Percentiles rank a stretch among this genome's conserved stretches.
phyloP scores from a whole-genome alignment of 1,140 invertebrate genomes.

The Bradynema listronoti region DNA sequence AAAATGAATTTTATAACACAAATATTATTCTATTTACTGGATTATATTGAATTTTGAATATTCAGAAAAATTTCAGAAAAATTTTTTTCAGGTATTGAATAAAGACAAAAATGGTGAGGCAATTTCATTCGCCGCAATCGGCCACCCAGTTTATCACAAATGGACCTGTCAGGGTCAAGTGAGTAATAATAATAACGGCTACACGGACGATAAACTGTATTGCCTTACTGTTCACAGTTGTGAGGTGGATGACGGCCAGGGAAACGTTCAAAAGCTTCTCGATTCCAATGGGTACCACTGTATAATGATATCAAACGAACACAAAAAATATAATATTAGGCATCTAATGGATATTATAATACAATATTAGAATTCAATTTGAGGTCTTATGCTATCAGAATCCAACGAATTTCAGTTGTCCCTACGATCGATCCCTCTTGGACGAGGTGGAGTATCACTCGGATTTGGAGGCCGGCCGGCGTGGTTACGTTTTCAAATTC shows the following conservation, averaged over 20 bases:
- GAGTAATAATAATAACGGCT: not conserved
- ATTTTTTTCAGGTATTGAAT: slow-evolving; percentile 15
- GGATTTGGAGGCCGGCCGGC: slow-evolving; percentile 29
- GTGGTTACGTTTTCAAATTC: slow-evolving; percentile 41
- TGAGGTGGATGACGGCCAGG: slow-evolving; percentile 38
- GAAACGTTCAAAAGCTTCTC: slow-evolving; percentile 30
- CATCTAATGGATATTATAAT: no score
- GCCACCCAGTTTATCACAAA: slow-evolving; percentile 23
- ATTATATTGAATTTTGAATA: no score
- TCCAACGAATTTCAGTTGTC: slow-evolving; percentile 19
- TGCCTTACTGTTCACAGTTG: slow-evolving; percentile 37
- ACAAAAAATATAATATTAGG: no score
- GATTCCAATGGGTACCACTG: slow-evolving; percentile 27
- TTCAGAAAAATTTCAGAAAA: not conserved
- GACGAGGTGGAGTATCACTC: slow-evolving; percentile 28
- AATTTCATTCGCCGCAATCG: slow-evolving; percentile 29
- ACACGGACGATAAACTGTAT: slow-evolving; percentile 20
- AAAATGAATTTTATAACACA: no score
- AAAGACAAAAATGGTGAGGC: slow-evolving; percentile 15
- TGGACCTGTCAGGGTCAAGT: slow-evolving; percentile 28
- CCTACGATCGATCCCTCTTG: slow-evolving; percentile 24
- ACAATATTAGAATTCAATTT: not conserved
- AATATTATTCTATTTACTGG: no score
- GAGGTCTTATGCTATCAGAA: not conserved
- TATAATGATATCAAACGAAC: no score